Percentiles rank a stretch among this genome's conserved stretches.
These are phyloP conservation scores for Felis chaus DNA, from an alignment of 2,113 vertebrate genomes.

Conservation along the genomic window DNA sequence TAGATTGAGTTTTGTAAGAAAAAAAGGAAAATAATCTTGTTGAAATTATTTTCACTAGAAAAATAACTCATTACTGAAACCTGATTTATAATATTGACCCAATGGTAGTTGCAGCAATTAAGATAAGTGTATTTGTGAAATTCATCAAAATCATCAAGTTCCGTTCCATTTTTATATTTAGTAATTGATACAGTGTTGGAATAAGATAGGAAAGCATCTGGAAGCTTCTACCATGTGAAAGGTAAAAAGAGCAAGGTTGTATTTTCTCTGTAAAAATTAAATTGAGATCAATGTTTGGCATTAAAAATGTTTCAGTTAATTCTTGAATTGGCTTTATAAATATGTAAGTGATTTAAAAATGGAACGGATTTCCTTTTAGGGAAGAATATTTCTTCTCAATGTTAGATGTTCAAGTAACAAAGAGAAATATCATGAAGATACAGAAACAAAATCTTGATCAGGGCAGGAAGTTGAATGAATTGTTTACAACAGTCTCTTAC, in stretches of 20 bases:
- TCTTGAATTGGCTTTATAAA: background rate
- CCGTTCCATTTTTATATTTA: background rate
- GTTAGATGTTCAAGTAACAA: background rate
- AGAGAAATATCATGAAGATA: background rate
- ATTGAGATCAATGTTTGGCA: background rate
- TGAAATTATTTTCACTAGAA: background rate
- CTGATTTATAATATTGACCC: background rate
- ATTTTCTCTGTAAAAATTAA: constrained; percentile 37
- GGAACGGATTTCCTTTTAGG: background rate
- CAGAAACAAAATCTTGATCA: background rate
- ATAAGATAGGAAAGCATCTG: background rate
- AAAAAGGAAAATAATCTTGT: background rate
- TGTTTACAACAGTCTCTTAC: background rate
- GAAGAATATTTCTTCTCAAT: background rate
- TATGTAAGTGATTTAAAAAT: background rate
- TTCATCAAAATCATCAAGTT: background rate
- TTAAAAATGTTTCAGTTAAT: background rate
- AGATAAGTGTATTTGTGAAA: background rate
- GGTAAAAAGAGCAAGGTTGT: background rate
- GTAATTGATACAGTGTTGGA: background rate
- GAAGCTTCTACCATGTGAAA: background rate
- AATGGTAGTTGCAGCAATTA: background rate
- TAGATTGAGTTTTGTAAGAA: background rate
- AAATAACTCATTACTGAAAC: background rate
- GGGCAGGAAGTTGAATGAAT: background rate